Evolutionary conservation across 2,113 vertebrate genomes (phyloP).

Genomic region (Rousettus leschenaultii): DNA sequence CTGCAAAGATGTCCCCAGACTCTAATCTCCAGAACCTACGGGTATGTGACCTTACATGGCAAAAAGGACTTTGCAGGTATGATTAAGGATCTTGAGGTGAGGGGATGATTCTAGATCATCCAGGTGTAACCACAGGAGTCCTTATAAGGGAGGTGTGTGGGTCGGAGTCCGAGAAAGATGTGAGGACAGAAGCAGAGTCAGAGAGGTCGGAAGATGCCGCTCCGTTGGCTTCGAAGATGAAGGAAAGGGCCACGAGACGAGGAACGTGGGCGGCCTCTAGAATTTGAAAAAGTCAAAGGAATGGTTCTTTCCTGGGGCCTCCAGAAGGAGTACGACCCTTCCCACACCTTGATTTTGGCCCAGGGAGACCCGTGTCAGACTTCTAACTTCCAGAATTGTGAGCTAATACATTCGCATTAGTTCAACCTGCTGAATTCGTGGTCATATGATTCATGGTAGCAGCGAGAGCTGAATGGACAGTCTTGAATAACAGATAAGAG

Average conservation of each 20-base stretch:
- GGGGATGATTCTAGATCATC: accelerated
- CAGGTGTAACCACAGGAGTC: accelerated
- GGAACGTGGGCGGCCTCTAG: too few relatives aligned
- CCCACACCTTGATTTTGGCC: accelerated
- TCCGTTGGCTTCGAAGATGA: not conserved
- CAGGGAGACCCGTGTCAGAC: accelerated
- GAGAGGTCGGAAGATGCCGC: accelerated
- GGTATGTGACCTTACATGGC: accelerated
- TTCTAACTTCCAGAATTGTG: accelerated
- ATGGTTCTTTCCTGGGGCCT: accelerated
- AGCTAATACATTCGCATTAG: accelerated
- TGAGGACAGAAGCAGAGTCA: not conserved
- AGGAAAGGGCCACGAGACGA: not conserved
- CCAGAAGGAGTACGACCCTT: accelerated
- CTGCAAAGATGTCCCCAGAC: not conserved
- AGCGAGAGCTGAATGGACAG: accelerated
- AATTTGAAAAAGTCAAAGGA: not conserved
- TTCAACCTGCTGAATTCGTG: not conserved
- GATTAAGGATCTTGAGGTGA: not conserved
- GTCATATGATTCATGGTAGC: accelerated
- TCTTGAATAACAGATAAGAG: too few relatives aligned
- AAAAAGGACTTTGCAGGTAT: not conserved
- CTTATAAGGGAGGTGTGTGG: not conserved
- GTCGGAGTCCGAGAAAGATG: not conserved
- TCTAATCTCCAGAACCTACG: not conserved